Base-by-base conservation (phyloP, 2,797 vertebrate species). In the Lacerta agilis region DNA sequence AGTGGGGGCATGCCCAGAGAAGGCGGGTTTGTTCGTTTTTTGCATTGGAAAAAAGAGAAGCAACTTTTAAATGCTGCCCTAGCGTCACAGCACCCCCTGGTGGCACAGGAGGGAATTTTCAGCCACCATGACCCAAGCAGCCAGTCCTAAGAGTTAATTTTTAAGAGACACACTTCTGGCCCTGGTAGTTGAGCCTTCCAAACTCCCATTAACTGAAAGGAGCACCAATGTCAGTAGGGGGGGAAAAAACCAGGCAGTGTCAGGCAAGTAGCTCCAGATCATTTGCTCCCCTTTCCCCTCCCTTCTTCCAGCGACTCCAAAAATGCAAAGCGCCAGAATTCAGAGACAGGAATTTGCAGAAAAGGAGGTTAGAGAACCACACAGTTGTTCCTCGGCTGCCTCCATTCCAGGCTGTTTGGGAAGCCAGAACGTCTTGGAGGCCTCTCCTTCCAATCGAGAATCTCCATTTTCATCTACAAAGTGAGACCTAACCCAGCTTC, bases 381-480 rank as follows among this genome's bases (percentile, higher is more conserved):
- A 5, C 1, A 4, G 25, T 20, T 4, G 3, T 73, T 58, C 1
- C 1, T 0, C 33, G 2, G 2, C 6, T 67, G 20, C 13, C 27
- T 10, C 38, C 20, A 45, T 10, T 23, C 17, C 1, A 2, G 38
- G 49, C 49, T 55, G 49, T 15, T 55, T 55, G 49, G 49, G 13
- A 55, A 55, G 49, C n/a, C 2, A 15, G 13, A 36, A 38, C 5
- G 3, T 15, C 13, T 73, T 8, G 72, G 5, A 5, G 36, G 5
- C 13, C 10, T 33, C 9, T 15, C n/a, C 13, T 17, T 17, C 5
- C 18, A 33, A 23, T 61, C 15, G 3, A 29, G 8, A 69, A 69
- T 73, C 36, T 8, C 17, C 6, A 2, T 36, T 73, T 38, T 73
- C 33, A 72, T 7, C 25, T 8, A 38, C 15, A 7, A 73, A 33